Evolutionary conservation across 2,797 vertebrate species (phyloP), one percentile per base, ranked within the genome.

Genomic region (Crypturellus tataupa): DNA sequence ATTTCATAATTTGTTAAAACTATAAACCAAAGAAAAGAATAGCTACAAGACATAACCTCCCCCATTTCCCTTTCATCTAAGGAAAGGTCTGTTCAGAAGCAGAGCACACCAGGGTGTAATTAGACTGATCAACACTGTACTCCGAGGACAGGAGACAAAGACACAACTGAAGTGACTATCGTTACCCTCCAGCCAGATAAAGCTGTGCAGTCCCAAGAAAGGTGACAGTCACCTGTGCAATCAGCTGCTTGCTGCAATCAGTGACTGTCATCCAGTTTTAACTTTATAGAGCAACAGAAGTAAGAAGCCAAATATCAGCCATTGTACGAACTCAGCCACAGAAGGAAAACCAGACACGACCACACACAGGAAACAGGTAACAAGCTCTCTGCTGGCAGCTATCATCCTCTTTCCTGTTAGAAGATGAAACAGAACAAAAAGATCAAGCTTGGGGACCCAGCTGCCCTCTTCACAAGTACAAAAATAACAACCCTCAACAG

Each of bases 311-410:
- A 35, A 3, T 40, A 64, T 6, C 51, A 79, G 12, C 49, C 68
- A 12, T 9, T n/a, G 19, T 11, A 51, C 6, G 8, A 84, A 65
- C 37, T 51, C 58, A 53, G 44, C 31, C 27, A 79, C 13, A 16
- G 16, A 65, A 44, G 14, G 19, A 35, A 25, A n/a, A 58, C 27
- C 49, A 85, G 33, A 23, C 12, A 12, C 2, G 44, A 77, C 44
- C 56, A 75, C 77, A 63, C 29, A 39, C 46, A 72, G 62, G 65
- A 95, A 87, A 44, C 35, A 64, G 25, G 56, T 35, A 44, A 44
- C 3, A 23, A 16, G 37, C 56, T n/a, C n/a, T 4, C 20, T 37
- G 18, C 58, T 42, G 24, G 23, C 56, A 71, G 56, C 6, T 44
- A 25, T 1, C 2, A 29, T 11, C 20, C 9, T 90, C 76, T 53